Evolutionary conservation across 2,797 vertebrate genomes (phyloP), one percentile per base, ranked within the genome.

Genomic region (Melanotaenia trifasciata): DNA sequence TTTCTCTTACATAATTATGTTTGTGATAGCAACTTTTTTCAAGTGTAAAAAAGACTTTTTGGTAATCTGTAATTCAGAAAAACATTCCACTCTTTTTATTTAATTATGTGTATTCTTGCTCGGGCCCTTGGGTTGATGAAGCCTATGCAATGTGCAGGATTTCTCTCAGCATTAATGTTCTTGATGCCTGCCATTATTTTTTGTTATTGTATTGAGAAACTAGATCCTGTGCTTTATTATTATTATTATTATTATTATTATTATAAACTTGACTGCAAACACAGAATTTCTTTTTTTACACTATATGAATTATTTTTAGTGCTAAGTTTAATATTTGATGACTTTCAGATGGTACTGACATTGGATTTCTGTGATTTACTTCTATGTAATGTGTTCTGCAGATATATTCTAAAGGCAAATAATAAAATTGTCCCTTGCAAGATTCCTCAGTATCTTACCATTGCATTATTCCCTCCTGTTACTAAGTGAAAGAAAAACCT

Each of bases 11-110:
- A 26, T 26, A 5, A 53, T 24, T 24, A 24, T 28, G 12, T 56
- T 7, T 56, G 10, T 56, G 53, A 6, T 24, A 6, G 50, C 12
- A 10, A 51, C 24, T 51, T 24, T 51, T 56, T 26, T 56, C 26
- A 14, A 56, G 13, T 16, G 26, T 30, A 51, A 51, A 24, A 32
- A 4, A 18, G 1, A 5, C 20, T 28, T 64, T 57, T 28, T 10
- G 26, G 66, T 66, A 3, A 57, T 73, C 7, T 63, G 2, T 66
- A 6, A 38, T 67, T 13, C 10, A 38, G 65, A 2, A 14, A 60
- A 53, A 83, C 72, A 81, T 90, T 90, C 80, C 81, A 72, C 67
- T 7, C 7, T 70, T 2, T 26, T n/a, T 54, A 6, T 66, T 26
- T 2, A 20, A 2, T 22, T 18, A 73, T 64, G 40, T 81, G 14